Evolutionary conservation across 2,888 invertebrate species (phyloP).

Genomic region (Clunio marinus): DNA sequence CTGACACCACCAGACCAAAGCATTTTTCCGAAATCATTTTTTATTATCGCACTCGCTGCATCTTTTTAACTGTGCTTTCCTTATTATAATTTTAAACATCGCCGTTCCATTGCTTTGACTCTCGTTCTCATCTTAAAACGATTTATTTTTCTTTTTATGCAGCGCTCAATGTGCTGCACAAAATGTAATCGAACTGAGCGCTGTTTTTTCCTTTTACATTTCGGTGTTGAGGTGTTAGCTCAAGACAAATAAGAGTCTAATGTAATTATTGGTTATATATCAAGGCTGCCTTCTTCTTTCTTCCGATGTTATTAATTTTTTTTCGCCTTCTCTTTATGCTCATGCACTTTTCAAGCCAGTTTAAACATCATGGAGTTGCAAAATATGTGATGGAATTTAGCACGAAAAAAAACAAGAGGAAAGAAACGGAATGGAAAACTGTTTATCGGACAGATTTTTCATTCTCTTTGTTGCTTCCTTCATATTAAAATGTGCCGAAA

Average conservation of each 20-base stretch:
- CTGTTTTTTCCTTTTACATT: slow-evolving; percentile 19
- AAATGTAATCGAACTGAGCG: background rate
- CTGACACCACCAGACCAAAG: slow-evolving; percentile 28
- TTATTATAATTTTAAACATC: slow-evolving; percentile 38
- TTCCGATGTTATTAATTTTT: slow-evolving; percentile 39
- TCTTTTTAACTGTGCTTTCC: slow-evolving; percentile 35
- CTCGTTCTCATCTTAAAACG: too few species aligned
- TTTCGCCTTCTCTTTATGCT: slow-evolving; percentile 20
- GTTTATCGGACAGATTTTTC: background rate
- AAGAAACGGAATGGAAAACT: background rate
- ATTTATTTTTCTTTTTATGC: too few species aligned
- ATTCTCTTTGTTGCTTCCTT: background rate
- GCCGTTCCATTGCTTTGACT: background rate
- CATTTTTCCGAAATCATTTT: slow-evolving; percentile 37
- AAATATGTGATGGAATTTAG: background rate
- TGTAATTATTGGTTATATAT: slow-evolving; percentile 39
- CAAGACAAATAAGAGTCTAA: slow-evolving; percentile 39
- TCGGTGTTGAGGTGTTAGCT: slow-evolving; percentile 39
- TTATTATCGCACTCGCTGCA: slow-evolving; percentile 38
- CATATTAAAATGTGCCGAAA: slow-evolving; percentile 37
- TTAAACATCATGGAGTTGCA: slow-evolving; percentile 12
- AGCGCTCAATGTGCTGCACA: background rate
- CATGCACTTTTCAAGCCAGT: slow-evolving; percentile 3
- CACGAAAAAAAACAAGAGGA: background rate
- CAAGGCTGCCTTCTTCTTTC: slow-evolving; percentile 35